Base-by-base conservation (phyloP, 2,113 vertebrate genomes). In the Phoenicopterus ruber region DNA sequence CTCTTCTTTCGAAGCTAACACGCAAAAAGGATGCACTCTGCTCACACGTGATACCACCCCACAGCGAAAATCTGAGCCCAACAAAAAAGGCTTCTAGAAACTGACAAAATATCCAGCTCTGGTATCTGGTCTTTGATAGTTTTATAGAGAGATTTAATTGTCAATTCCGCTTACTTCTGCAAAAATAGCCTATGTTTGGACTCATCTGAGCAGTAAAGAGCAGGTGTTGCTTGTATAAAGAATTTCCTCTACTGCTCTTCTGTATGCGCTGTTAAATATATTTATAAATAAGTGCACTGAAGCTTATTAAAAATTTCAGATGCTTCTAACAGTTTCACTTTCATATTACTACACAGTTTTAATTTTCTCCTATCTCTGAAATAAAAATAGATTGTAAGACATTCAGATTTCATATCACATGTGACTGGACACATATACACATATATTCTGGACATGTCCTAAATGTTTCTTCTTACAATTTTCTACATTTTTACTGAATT, bases 11-110 rank as follows among this genome's bases (percentile, higher is more conserved):
- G 38, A 84, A 77, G 36, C 7, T 32, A 32, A 62, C 14, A 14
- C 15, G 42, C 14, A 46, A 66, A 73, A 61, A 46, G 5, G 3
- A 36, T 88, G 22, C 3, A 13, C 14, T 82, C 10, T 62, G n/a
- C 26, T 76, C 9, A 44, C 4, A 29, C 0, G 0, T 28, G 17
- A 38, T 69, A 17, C 5, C 7, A 28, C 6, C 8, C 46, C 7
- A 18, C 26, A 32, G 3, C 65, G 49, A 86, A 86, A 91, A 65
- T 44, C 40, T 12, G 22, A 73, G 12, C 61, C 40, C 47, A 91
- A 29, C 1, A 28, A 61, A 65, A 40, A 62, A 17, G 4, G 2
- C 13, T 42, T 72, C 31, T 31, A 42, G 31, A 86, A 92, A 50
- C 4, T 38, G 10, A 61, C 7, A 55, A 52, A 9, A 11, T 17